Evolutionary conservation across 2,797 vertebrate genomes (phyloP), one percentile per base, ranked within the genome.

Genomic region (Eutrigla gurnardus): DNA sequence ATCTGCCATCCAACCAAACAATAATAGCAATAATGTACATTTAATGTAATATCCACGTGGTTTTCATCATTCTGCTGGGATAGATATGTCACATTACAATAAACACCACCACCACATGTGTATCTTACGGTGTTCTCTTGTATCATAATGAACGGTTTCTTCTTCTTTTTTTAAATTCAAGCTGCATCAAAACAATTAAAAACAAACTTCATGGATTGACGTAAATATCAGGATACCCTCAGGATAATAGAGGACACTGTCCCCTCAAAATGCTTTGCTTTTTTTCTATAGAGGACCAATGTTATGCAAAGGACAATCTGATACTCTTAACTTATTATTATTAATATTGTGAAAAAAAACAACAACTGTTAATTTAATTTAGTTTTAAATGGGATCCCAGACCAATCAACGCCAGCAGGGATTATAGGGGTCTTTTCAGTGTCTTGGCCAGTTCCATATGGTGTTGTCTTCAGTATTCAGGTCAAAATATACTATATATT

Each of bases 301-400:
- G 71, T 80, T 91, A 86, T 86, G 92, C 90, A 91, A 25, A 91
- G 32, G 86, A 92, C 91, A 93, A 92, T 93, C 91, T 65, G 65
- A 83, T 58, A 45, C 55, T 73, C 53, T 25, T 66, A 70, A 84
- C 43, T 59, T 75, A 55, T 62, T 72, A 18, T 78, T 61, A 55
- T 62, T 72, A 18, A 77, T 61, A 54, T 54, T 25, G 5, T 46
- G 9, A 39, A 39, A n/a, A 64, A 55, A 62, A 54, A 75, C 7
- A 54, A 75, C 7, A 64, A 18, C 37, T 0, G 50, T 66, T 65
- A 9, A 65, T 80, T 86, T 88, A 45, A 65, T 66, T 83, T 55
- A 36, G 36, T 84, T 83, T 83, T 71, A 13, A 81, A 83, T 46
- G 37, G 57, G 69, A 80, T 67, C 57, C 58, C 47, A 79, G 81